Evolutionary conservation across 1,140 invertebrate species (phyloP).

Genomic region (Trachelipus rathkii): DNA sequence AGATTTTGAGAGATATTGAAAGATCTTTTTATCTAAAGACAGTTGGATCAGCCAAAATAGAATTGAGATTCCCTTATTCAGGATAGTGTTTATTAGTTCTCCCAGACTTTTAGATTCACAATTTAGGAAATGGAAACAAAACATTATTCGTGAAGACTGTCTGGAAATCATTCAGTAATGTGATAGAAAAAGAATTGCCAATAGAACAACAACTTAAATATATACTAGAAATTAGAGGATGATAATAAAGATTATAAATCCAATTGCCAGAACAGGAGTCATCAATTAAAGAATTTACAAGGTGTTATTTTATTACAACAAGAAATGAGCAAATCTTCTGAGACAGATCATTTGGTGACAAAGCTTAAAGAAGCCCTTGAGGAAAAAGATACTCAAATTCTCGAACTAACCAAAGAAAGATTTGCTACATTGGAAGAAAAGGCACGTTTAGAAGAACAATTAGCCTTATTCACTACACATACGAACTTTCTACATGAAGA

Average conservation of each 20-base stretch:
- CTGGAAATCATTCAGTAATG: background rate
- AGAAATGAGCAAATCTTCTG: background rate
- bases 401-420: slow-evolving; percentile 43
- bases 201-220: background rate
- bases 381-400: slow-evolving; percentile 31
- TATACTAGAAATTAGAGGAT: background rate
- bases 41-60: background rate
- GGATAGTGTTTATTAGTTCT: background rate
- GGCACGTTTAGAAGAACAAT: slow-evolving; percentile 31
- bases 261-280: background rate
- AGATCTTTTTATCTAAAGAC: background rate
- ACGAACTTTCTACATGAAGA: slow-evolving; percentile 53
- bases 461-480: slow-evolving; percentile 34
- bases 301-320: background rate
- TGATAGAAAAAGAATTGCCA: background rate
- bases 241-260: background rate
- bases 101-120: background rate
- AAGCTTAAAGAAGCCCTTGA: slow-evolving; percentile 43
- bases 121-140: background rate
- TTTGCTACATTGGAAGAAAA: slow-evolving; percentile 37
- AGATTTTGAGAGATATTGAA: background rate
- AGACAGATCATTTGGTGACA: background rate
- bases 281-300: background rate
- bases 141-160: background rate
- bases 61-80: background rate